Conservation (phyloP, 2,113 vertebrate species). For the Oryzias javanicus region DNA sequence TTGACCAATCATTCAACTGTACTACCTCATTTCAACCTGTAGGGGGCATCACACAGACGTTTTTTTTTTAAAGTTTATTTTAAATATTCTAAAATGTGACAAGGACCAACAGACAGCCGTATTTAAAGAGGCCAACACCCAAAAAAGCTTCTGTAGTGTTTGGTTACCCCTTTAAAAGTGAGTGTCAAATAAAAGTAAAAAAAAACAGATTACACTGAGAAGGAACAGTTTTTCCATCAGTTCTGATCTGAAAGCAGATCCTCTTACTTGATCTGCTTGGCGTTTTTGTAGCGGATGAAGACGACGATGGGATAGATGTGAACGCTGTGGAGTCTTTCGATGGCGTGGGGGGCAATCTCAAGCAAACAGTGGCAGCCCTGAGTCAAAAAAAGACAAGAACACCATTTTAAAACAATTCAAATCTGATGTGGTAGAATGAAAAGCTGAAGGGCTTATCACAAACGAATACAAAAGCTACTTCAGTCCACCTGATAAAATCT, state of each 20-base stretch:
- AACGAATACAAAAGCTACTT: conserved; percentile 17
- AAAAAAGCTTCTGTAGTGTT: too few relatives aligned
- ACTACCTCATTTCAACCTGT: too few relatives aligned
- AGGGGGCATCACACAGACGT: too few relatives aligned
- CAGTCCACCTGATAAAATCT: conserved; percentile 22
- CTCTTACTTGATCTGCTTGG: conserved; percentile 98
- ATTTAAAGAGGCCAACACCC: too few relatives aligned
- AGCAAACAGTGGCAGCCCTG: conserved; percentile 97
- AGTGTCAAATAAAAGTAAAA: conserved; percentile 32
- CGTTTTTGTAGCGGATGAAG: conserved; percentile 98
- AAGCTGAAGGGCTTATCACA: conserved; percentile 21
- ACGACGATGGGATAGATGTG: conserved; percentile 98
- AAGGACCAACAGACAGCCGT: too few relatives aligned
- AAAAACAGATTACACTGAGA: not conserved
- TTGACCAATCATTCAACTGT: too few relatives aligned
- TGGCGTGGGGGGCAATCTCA: conserved; percentile 94
- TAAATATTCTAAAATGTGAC: too few relatives aligned
- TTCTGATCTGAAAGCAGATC: conserved; percentile 12
- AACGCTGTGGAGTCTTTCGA: conserved; percentile 94
- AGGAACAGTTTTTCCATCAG: not conserved
- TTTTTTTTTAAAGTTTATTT: too few relatives aligned
- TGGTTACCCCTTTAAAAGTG: not conserved
- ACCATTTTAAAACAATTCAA: not conserved
- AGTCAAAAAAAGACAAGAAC: not conserved
- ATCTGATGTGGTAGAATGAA: not conserved